Evolutionary conservation across 2,888 invertebrate species (phyloP).

Genomic region (Drosophila subquinaria): DNA sequence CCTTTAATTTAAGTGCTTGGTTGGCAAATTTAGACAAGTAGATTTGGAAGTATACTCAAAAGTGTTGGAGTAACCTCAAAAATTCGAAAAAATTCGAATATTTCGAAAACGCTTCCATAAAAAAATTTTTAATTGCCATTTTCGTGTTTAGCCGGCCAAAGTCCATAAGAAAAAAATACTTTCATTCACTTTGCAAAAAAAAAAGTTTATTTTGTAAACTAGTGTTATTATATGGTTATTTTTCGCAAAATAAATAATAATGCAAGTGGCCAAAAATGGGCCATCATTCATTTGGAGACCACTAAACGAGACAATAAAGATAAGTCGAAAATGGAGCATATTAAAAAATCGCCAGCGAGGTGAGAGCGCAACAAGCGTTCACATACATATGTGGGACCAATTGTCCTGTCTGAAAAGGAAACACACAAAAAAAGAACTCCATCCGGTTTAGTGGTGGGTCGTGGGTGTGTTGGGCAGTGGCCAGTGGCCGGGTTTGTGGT

Average conservation of each 20-base stretch:
- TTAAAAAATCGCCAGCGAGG: constrained; percentile 62
- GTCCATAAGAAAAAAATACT: too few relatives aligned
- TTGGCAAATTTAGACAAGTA: too few relatives aligned
- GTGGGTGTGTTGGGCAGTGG: constrained; percentile 6
- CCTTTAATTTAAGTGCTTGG: too few relatives aligned
- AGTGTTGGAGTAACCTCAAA: too few relatives aligned
- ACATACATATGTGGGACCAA: constrained; percentile 34
- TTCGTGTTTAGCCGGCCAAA: too few relatives aligned
- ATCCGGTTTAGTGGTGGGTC: constrained; percentile 9
- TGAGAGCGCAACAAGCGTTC: constrained; percentile 67
- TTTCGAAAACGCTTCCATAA: too few relatives aligned
- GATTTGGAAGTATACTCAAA: too few relatives aligned
- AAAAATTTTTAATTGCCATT: too few relatives aligned
- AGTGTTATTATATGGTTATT: neutral
- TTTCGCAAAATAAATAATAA: constrained; percentile 8
- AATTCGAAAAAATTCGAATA: too few relatives aligned
- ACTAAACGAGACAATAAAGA: constrained; percentile 85
- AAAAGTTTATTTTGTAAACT: too few relatives aligned
- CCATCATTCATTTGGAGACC: constrained; percentile 74
- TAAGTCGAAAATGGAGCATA: constrained; percentile 80
- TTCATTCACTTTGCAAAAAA: too few relatives aligned
- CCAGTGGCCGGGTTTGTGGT: constrained; percentile 58
- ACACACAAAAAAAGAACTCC: constrained; percentile 12
- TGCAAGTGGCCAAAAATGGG: constrained; percentile 22
- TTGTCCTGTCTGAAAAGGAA: constrained; percentile 31